Evolutionary conservation across 2,888 invertebrate genomes (phyloP), one percentile per base, ranked within the genome.

Genomic region (Apamea crenata): DNA sequence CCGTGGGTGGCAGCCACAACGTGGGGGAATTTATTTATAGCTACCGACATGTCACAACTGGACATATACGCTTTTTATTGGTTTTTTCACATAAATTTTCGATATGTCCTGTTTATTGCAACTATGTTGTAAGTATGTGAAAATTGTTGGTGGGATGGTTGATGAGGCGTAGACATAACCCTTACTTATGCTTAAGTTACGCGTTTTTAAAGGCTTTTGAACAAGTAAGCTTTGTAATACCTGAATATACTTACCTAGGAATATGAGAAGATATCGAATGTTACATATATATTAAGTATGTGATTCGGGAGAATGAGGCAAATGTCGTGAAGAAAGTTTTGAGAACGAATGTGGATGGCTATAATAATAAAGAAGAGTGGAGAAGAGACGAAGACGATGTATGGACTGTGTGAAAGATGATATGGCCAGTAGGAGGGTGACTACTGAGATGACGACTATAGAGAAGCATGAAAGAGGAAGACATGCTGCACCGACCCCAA

Each of bases 1-100:
- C 92, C 82, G 92, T 93, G 93, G 93, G 93, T 93, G 93, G 92
- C 88, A 84, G 80, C 88, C 90, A 90, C 90, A 92, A 89, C 85
- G 87, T 88, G 84, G 89, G 91, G 91, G 91, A 90, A 93, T 92
- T 90, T 92, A 92, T 93, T 92, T 92, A 93, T 93, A 87, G 93
- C 92, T 91, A 91, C 92, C 88, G 90, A 92, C 93, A 91, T 90
- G 89, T 91, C 91, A 91, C 88, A 82, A 87, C 80, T 83, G 90
- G 86, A 90, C 89, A 83, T 85, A 87, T 89, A 83, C 25, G 82
- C 65, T 87, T 89, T 90, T 89, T 87, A 78, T 82, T 73, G 72
- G 0, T 78, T 82, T 82, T 87, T 90, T 74, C 82, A 77, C 89
- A 87, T 90, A 88, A 67, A 87, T 82, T 80, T 85, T 77, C 78